These are phyloP conservation scores for Machimus atricapillus DNA, from an alignment of 2,888 invertebrate species.

Conservation along the genomic window DNA sequence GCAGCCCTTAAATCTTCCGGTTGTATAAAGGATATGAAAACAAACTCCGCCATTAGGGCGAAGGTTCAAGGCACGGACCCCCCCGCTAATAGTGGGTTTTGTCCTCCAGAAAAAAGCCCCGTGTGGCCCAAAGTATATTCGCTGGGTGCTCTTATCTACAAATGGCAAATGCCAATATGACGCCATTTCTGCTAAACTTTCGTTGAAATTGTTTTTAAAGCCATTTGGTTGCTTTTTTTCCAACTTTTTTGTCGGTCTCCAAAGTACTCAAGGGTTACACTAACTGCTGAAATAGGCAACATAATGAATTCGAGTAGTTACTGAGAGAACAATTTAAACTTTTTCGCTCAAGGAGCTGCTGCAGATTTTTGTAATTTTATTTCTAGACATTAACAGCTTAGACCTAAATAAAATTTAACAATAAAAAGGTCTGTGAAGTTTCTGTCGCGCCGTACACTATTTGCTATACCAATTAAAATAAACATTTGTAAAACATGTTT, in stretches of 20 bases:
- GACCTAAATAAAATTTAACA: not conserved
- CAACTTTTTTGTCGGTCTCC: not conserved
- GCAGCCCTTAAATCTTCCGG: not conserved
- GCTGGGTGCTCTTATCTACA: not conserved
- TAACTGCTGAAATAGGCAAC: not conserved
- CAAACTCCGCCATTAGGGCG: not conserved
- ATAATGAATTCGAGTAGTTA: not conserved
- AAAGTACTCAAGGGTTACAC: not conserved
- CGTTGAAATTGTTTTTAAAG: not conserved
- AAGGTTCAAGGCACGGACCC: not conserved
- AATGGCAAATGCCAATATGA: not conserved
- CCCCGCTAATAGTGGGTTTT: not conserved
- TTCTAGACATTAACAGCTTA: not conserved
- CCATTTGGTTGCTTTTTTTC: not conserved
- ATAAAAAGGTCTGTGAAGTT: not conserved
- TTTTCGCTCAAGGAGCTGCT: not conserved
- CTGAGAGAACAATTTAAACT: not conserved
- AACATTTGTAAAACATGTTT: not conserved
- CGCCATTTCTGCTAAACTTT: not conserved
- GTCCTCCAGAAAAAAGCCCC: not conserved
- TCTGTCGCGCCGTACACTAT: not conserved
- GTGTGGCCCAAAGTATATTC: not conserved
- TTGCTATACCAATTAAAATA: not conserved
- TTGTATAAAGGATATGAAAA: not conserved
- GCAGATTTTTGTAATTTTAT: not conserved